Evolutionary conservation across 2,113 vertebrate genomes (phyloP).

Genomic region (Sphaerodactylus townsendi): DNA sequence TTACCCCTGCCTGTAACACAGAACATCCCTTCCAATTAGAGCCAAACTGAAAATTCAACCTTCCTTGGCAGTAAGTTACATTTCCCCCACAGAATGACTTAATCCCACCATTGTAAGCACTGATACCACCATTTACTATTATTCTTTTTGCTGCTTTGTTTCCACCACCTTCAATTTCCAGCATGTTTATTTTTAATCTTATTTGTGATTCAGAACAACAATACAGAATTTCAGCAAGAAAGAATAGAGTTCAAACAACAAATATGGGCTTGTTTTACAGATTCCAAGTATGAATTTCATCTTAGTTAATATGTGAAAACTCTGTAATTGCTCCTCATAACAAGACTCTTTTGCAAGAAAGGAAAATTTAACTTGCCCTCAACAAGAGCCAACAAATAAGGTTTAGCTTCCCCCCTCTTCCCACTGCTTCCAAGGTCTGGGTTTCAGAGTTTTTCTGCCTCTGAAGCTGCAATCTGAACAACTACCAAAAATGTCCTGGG

Average conservation of each 20-base stretch:
- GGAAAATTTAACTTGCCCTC: not conserved
- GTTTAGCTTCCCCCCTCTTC: too few species aligned
- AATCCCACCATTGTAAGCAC: constrained; percentile 36
- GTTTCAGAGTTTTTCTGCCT: too few species aligned
- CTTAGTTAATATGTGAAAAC: not conserved
- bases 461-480: too few species aligned
- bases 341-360: not conserved
- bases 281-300: not conserved
- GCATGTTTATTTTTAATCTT: not conserved
- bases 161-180: not conserved
- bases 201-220: too few species aligned
- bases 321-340: not conserved
- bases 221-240: not conserved
- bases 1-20: not conserved
- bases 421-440: too few species aligned
- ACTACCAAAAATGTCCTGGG: too few species aligned
- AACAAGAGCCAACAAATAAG: not conserved
- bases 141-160: not conserved
- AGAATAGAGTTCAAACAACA: not conserved
- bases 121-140: constrained; percentile 29
- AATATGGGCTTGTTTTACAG: not conserved
- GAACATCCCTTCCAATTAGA: constrained; percentile 31
- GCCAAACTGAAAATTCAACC: constrained; percentile 10
- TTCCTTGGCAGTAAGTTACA: constrained; percentile 39
- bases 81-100: constrained; percentile 41